Evolutionary conservation across 2,888 invertebrate genomes (phyloP), one percentile per base, ranked within the genome.

Genomic region (Eucriotettix oculatus): DNA sequence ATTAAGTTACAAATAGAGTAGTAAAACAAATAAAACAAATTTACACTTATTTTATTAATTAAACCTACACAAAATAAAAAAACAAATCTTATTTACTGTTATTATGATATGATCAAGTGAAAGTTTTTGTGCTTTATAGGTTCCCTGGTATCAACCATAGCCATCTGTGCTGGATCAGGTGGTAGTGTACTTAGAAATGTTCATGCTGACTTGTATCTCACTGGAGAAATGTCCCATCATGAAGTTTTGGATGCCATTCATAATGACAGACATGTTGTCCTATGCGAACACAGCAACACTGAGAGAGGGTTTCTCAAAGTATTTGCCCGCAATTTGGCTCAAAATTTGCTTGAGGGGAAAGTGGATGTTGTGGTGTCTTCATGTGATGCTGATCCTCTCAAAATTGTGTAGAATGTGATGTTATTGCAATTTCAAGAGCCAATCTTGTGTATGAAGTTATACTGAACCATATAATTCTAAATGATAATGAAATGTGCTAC

Each of bases 151-250:
- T 70, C 72, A 41, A 80, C 78, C 0, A 80, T 92, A 9, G 96
- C 90, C 0, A 75, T 95, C 1, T 95, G 95, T 71, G 94, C 93
- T 42, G 97, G 97, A 0, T 90, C 95, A 0, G 96, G 96, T 0
- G 76, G 79, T 10, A 85, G 89, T 0, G 80, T 96, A 1, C 74
- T 97, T 17, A 82, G 82, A 64, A 83, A 81, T 14, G 76, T 84
- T 0, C 61, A 72, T 16, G 90, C 87, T 3, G 91, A 94, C 74
- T 75, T 97, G 14, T 90, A 87, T 68, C 71, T 97, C 44, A 95
- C 95, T 16, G 80, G 80, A 16, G 97, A 97, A 78, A 95, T 97
- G 94, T 81, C 89, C 1, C 97, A 97, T 73, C 97, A 97, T 70
- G 94, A 96, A 65, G 75, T 95, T 1, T 78, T 97, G 44, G 91